Base-by-base conservation (phyloP, 2,113 vertebrate genomes). In the Accipiter virgatus region DNA sequence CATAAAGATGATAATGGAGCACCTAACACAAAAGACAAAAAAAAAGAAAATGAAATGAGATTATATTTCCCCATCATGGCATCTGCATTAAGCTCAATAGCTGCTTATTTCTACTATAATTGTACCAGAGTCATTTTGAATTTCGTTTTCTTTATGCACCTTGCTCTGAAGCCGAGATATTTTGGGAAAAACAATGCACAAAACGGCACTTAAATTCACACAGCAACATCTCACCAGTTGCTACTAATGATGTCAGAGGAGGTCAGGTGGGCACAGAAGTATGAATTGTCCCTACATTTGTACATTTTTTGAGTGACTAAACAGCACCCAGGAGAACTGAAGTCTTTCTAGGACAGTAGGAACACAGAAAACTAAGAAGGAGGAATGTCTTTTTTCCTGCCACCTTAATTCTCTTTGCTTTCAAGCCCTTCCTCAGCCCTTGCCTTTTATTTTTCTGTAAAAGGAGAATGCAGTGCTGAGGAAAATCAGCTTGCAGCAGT, bases 131-230 rank as follows among this genome's bases (percentile, higher is more conserved):
- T 81, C 1, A 71, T 86, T 95, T 25, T 91, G 80, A 90, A 84
- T 92, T 95, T 83, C 1, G 1, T 88, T 86, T 93, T 90, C 81
- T 88, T 93, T 90, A 78, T 66, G 67, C 72, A 95, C 65, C 86
- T 96, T 84, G 43, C 56, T 86, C 88, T 48, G 55, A 88, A 88
- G 75, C 38, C 1, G 31, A 96, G 90, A 48, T 93, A 90, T 73
- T 94, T 89, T 26, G 86, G 80, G 80, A 62, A 82, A 92, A 96
- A 91, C 73, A 94, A 94, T 53, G 61, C 86, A 92, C 93, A 88
- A 92, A 94, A 84, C 2, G 7, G 55, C n/a, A 93, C 70, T 95
- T 84, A 94, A 86, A 81, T 52, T 42, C 83, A 86, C 26, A 71
- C 0, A 0, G 52, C 68, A 92, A 16, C 20, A 1, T 83, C 83